phyloP scores from a whole-genome alignment of 2,797 vertebrate genomes.

The Carcharodon carcharias region DNA sequence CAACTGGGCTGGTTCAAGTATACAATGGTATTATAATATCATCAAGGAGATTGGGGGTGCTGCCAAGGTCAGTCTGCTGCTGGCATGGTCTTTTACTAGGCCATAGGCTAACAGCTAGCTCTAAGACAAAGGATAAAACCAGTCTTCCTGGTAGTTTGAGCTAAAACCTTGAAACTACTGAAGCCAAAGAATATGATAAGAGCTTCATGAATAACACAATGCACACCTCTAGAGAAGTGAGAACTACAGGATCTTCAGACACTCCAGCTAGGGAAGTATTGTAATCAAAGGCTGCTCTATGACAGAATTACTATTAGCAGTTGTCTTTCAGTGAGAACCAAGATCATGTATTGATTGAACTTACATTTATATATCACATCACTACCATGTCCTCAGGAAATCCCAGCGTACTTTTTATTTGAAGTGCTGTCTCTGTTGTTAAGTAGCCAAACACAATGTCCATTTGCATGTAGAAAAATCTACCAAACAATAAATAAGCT shows the following conservation, averaged over 20 bases:
- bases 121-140: not conserved
- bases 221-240: not conserved
- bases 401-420: not conserved
- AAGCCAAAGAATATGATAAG: not conserved
- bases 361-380: not conserved
- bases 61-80: too few relatives aligned
- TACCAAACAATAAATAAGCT: not conserved
- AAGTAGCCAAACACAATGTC: not conserved
- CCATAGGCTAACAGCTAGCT: not conserved
- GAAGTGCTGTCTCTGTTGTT: not conserved
- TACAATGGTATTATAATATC: not conserved
- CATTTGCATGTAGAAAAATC: not conserved
- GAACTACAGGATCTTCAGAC: not conserved
- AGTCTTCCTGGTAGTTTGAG: not conserved
- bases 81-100: not conserved
- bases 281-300: not conserved
- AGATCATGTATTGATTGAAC: not conserved
- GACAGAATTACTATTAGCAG: not conserved
- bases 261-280: not conserved
- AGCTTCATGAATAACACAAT: not conserved
- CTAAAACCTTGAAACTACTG: not conserved
- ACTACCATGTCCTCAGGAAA: not conserved
- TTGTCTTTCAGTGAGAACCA: not conserved
- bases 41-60: too few relatives aligned
- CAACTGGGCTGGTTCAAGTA: not conserved